A percentile compares a stretch with the other conserved stretches of the same genome.
phyloP scores from a whole-genome alignment of 2,888 invertebrate species.

The Alcis repandata region DNA sequence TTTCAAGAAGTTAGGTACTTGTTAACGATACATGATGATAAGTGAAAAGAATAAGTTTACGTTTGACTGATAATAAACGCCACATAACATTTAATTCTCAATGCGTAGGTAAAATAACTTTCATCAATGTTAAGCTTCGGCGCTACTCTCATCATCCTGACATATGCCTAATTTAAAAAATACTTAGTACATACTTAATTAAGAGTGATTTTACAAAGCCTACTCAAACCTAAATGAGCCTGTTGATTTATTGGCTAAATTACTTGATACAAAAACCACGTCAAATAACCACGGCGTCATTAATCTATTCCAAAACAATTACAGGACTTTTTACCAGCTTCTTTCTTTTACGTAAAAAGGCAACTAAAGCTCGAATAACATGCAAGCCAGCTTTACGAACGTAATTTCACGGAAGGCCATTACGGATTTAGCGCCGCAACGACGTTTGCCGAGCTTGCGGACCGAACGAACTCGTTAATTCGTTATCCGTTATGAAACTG shows the following conservation, averaged over 20 bases:
- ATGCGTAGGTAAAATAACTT: too few relatives aligned
- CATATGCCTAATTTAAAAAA: too few relatives aligned
- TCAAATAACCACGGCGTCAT: not conserved
- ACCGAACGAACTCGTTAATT: slow-evolving; percentile 48
- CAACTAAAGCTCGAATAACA: slow-evolving; percentile 29
- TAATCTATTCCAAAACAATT: slow-evolving; percentile 8
- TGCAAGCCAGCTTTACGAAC: slow-evolving; percentile 41
- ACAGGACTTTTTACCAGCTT: slow-evolving; percentile 11
- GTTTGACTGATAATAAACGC: too few relatives aligned
- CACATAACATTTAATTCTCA: too few relatives aligned
- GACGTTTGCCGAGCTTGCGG: slow-evolving; percentile 46
- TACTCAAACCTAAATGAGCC: too few relatives aligned
- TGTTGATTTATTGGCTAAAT: not conserved
- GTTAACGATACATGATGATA: too few relatives aligned
- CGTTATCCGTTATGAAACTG: slow-evolving; percentile 2
- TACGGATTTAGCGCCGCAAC: slow-evolving; percentile 51
- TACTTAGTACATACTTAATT: too few relatives aligned
- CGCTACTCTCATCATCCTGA: too few relatives aligned
- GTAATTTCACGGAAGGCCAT: slow-evolving; percentile 55
- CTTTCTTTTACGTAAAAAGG: slow-evolving; percentile 18
- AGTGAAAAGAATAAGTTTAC: too few relatives aligned
- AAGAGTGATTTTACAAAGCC: too few relatives aligned
- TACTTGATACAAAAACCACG: not conserved
- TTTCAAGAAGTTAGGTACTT: too few relatives aligned
- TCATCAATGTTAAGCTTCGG: too few relatives aligned